phyloP scores from a whole-genome alignment of 2,113 vertebrate species.

The Myiopsitta monachus region DNA sequence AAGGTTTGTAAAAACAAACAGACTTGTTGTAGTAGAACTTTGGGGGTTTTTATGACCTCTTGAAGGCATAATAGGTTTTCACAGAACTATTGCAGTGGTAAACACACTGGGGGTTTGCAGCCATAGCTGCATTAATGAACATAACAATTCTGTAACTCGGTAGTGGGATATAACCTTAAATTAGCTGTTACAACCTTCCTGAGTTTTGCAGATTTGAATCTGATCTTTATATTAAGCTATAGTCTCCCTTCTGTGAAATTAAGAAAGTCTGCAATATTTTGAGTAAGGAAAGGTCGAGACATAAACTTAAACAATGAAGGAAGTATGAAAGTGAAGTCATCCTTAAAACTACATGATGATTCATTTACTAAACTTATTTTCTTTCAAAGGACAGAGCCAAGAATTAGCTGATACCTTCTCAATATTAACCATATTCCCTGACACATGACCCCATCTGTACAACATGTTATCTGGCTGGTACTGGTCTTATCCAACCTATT shows the following conservation, averaged over 20 bases:
- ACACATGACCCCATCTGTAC: background rate
- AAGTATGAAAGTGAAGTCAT: background rate
- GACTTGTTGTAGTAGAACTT: background rate
- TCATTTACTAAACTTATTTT: background rate
- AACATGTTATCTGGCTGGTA: background rate
- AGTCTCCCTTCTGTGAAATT: background rate
- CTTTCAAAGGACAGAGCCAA: background rate
- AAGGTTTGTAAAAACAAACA: background rate
- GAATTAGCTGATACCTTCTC: background rate
- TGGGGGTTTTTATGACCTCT: background rate
- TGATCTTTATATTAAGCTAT: background rate
- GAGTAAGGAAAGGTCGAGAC: background rate
- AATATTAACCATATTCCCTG: background rate
- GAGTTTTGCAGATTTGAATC: background rate
- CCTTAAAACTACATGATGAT: background rate
- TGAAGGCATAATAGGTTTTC: background rate
- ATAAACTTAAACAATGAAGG: background rate
- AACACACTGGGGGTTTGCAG: background rate
- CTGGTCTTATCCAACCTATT: background rate
- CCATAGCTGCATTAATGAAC: background rate
- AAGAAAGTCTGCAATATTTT: background rate
- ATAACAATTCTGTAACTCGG: background rate
- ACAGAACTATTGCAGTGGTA: background rate
- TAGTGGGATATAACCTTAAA: background rate
- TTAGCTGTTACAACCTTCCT: background rate